Conservation (phyloP, 2,888 invertebrate species). For the Rhopalosiphum nymphaeae region DNA sequence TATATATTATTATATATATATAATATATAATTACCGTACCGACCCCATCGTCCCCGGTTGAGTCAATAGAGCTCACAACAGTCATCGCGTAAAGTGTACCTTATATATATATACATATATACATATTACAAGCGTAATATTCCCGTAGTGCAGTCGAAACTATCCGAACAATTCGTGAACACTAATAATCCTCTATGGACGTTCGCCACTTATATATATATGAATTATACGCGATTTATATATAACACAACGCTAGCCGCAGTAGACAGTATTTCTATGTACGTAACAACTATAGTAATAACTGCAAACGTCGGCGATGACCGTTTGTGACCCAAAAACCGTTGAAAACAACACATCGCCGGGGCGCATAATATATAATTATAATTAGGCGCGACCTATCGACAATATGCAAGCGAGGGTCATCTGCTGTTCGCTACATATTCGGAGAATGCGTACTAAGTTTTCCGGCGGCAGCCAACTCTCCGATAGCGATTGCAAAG, state of each 20-base stretch:
- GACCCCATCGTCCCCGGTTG: not conserved
- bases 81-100: not conserved
- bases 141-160: not conserved
- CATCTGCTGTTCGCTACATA: not conserved
- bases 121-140: not conserved
- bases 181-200: not conserved
- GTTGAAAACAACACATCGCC: not conserved
- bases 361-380: not conserved
- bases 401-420: not conserved
- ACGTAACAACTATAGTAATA: not conserved
- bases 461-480: not conserved
- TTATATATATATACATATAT: not conserved
- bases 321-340: conserved; percentile 8
- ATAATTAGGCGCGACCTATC: not conserved
- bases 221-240: not conserved
- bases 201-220: not conserved
- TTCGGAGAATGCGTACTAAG: not conserved
- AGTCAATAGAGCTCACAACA: conserved; percentile 6
- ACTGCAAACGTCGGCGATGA: not conserved
- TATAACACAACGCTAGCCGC: not conserved
- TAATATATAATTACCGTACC: not conserved
- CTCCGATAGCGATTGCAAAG: not conserved
- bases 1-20: not conserved
- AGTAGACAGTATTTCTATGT: not conserved
- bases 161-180: conserved; percentile 37